Conservation (phyloP, 2,797 vertebrate species). For the Yasuhikotakia modesta region DNA sequence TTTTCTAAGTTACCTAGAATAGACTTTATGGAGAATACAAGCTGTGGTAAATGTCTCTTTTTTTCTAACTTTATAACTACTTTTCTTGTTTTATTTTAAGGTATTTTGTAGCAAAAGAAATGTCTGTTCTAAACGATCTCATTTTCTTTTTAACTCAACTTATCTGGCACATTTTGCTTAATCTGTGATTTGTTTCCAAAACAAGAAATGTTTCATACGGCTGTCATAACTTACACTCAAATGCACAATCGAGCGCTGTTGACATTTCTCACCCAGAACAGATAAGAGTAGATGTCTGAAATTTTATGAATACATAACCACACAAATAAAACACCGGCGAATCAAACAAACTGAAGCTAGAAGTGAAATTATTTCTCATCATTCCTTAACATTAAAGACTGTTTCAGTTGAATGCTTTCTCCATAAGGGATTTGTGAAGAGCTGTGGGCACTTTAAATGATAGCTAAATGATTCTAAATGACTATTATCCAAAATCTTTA, state of each 20-base stretch:
- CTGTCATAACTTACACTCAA: neutral
- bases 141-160: neutral
- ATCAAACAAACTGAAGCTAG: slow-evolving; percentile 1
- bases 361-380: neutral
- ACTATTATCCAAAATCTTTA: neutral
- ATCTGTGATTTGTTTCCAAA: neutral
- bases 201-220: neutral
- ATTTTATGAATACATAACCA: neutral
- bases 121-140: neutral
- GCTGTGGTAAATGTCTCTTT: neutral
- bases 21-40: neutral
- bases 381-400: neutral
- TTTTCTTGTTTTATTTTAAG: neutral
- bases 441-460: neutral
- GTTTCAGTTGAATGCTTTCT: neutral
- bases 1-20: slow-evolving; percentile 9
- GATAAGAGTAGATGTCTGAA: neutral
- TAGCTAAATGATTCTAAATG: neutral
- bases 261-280: neutral
- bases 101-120: neutral
- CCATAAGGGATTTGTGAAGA: neutral
- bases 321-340: neutral
- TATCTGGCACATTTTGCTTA: too few species aligned
- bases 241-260: neutral
- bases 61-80: neutral